These are phyloP conservation scores for Drosophila saltans DNA, from an alignment of 1,140 invertebrate genomes.

Conservation along the genomic window DNA sequence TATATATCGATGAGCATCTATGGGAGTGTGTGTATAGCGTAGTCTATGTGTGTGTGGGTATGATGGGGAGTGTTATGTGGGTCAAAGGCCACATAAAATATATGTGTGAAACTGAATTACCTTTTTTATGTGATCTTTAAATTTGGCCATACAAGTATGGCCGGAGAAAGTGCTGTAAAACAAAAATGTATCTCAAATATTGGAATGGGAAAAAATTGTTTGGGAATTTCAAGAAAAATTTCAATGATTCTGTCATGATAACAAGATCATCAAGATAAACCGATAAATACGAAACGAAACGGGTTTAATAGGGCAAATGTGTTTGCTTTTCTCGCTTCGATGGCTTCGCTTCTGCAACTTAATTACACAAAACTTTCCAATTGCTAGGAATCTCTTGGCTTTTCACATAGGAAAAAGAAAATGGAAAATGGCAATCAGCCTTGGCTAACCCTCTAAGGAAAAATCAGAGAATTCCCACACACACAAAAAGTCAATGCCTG, in stretches of 20 bases:
- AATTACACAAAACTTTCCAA: slow-evolving; percentile 13
- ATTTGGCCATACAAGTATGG: slow-evolving; percentile 10
- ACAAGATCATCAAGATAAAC: background rate
- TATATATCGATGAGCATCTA: slow-evolving; percentile 66
- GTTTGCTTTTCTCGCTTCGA: background rate
- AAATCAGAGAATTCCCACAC: slow-evolving; percentile 20
- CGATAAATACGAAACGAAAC: background rate
- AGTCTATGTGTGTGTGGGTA: slow-evolving; percentile 21
- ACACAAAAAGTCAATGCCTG: slow-evolving; percentile 2
- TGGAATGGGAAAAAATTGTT: slow-evolving; percentile 1
- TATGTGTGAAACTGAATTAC: slow-evolving; percentile 18
- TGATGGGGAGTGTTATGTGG: slow-evolving; percentile 24
- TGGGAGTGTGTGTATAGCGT: slow-evolving; percentile 32
- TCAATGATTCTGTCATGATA: background rate
- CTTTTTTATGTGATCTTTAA: slow-evolving; percentile 14
- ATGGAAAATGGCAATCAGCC: background rate
- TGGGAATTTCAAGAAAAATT: too few relatives aligned
- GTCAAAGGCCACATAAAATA: slow-evolving; percentile 62
- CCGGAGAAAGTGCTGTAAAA: slow-evolving; percentile 14
- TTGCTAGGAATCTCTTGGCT: slow-evolving; percentile 1
- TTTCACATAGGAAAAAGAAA: slow-evolving; percentile 1
- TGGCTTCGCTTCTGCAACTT: background rate
- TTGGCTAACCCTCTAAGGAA: slow-evolving; percentile 5
- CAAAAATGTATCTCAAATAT: background rate
- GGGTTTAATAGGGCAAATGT: slow-evolving; percentile 8